phyloP scores from a whole-genome alignment of 1,140 invertebrate species.

The Drosophila punjabiensis region DNA sequence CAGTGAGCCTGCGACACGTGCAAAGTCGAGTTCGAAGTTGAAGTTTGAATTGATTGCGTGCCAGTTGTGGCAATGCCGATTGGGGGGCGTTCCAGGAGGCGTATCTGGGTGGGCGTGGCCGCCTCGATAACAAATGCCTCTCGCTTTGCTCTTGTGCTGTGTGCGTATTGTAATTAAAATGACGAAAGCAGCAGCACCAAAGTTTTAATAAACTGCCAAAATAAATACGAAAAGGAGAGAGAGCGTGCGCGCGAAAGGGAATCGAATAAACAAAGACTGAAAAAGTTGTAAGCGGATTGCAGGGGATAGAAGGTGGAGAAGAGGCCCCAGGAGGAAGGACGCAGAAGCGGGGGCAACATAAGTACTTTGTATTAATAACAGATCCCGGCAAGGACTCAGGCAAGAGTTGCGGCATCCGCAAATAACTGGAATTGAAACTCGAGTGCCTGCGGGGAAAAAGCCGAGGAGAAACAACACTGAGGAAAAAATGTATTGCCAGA shows the following conservation, averaged over 20 bases:
- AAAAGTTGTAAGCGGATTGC: slow-evolving; percentile 61
- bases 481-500: neutral
- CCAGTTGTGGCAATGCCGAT: slow-evolving; percentile 69
- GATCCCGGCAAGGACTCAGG: slow-evolving; percentile 20
- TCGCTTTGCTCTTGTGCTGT: slow-evolving; percentile 22
- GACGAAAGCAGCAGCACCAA: slow-evolving; percentile 63
- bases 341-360: slow-evolving; percentile 15
- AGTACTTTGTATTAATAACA: slow-evolving; percentile 56
- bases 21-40: slow-evolving; percentile 55
- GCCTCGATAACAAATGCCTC: slow-evolving; percentile 41
- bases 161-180: slow-evolving; percentile 76
- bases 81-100: slow-evolving; percentile 12
- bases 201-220: slow-evolving; percentile 80
- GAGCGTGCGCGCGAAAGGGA: slow-evolving; percentile 32
- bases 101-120: slow-evolving; percentile 23
- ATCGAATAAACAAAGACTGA: slow-evolving; percentile 38
- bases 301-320: slow-evolving; percentile 5
- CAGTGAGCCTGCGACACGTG: slow-evolving; percentile 43
- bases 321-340: neutral
- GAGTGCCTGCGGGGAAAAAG: slow-evolving; percentile 14
- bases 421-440: slow-evolving; percentile 46
- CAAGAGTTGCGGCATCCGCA: slow-evolving; percentile 49
- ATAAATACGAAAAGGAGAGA: slow-evolving; percentile 58
- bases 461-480: slow-evolving; percentile 3
- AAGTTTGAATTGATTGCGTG: slow-evolving; percentile 79